phyloP scores from a whole-genome alignment of 1,140 invertebrate genomes.

The Scylla paramamosain region DNA sequence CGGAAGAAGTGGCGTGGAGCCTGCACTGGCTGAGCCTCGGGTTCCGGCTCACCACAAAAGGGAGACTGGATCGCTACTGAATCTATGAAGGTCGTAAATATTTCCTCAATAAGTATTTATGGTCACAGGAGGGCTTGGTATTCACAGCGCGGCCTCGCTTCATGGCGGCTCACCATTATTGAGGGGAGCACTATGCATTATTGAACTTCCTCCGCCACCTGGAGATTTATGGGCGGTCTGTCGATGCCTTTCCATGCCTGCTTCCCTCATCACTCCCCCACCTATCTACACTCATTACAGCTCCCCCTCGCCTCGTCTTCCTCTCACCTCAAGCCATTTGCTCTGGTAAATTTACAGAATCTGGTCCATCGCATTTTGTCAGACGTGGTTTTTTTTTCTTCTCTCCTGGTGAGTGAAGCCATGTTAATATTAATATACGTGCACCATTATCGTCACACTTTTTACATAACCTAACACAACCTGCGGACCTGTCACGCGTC shows the following conservation, averaged over 20 bases:
- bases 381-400: too few species aligned
- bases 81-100: background rate
- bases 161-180: background rate
- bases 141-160: background rate
- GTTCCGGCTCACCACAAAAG: background rate
- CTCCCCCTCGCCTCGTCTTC: background rate
- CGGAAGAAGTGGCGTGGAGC: too few species aligned
- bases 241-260: background rate
- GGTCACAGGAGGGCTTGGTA: background rate
- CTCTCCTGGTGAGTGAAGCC: too few species aligned
- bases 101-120: constrained; percentile 23
- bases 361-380: too few species aligned
- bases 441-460: too few species aligned
- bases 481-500: too few species aligned
- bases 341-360: too few species aligned
- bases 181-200: background rate
- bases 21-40: background rate
- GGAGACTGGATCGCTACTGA: too few species aligned
- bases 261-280: background rate
- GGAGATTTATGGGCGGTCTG: background rate
- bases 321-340: too few species aligned
- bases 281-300: background rate
- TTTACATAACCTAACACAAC: too few species aligned
- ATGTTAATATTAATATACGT: too few species aligned
- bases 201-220: background rate